Percentiles rank a stretch among this genome's conserved stretches.
phyloP scores from a whole-genome alignment of 2,888 invertebrate species.

The Aspidiotus rigidus region DNA sequence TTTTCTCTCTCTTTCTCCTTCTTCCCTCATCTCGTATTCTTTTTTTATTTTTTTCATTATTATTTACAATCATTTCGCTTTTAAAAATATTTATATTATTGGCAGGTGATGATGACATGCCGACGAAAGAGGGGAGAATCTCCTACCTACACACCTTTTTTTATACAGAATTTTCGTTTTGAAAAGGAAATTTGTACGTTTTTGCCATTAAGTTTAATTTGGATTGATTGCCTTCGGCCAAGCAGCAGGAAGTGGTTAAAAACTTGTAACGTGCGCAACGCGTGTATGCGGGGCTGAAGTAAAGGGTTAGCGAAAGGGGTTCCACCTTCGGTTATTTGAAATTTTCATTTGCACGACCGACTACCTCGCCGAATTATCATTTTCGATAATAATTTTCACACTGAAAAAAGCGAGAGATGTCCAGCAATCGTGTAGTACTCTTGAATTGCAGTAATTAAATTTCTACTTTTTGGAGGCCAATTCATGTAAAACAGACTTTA shows the following conservation, averaged over 20 bases:
- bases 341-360: no score
- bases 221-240: constrained; percentile 10
- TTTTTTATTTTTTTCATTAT: constrained; percentile 12
- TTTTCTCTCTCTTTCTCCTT: constrained; percentile 5
- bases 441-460: no score
- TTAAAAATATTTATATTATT: constrained; percentile 15
- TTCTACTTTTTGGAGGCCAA: no score
- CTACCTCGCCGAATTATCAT: no score
- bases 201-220: constrained; percentile 27
- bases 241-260: not conserved
- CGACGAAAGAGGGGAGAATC: not conserved
- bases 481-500: no score
- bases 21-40: constrained; percentile 21
- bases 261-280: not conserved
- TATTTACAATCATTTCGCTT: constrained; percentile 17
- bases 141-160: constrained; percentile 9
- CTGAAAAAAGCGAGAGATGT: no score
- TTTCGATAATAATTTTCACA: no score
- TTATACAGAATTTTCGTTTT: not conserved
- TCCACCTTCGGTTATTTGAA: no score
- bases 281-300: no score
- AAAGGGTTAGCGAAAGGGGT: no score
- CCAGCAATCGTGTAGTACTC: no score
- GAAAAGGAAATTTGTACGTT: constrained; percentile 30
- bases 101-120: constrained; percentile 24